phyloP scores from a whole-genome alignment of 2,797 vertebrate genomes.

The Scolopax bukidnonensis region DNA sequence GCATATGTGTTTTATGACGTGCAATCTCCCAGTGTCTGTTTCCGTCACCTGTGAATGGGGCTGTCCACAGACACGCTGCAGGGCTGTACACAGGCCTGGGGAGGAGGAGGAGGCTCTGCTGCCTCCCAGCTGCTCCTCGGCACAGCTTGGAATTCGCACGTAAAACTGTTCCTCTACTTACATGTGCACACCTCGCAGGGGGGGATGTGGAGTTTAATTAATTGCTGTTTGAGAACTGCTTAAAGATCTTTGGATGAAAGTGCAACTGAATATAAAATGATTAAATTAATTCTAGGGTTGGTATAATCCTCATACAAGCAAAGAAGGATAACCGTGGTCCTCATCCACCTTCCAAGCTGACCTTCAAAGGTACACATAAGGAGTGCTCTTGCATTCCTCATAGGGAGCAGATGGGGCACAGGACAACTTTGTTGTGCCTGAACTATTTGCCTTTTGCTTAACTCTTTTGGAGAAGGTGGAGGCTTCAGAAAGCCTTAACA shows the following conservation, averaged over 20 bases:
- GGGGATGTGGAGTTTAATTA: background rate
- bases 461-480: background rate
- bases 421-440: background rate
- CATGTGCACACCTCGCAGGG: background rate
- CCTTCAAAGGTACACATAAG: background rate
- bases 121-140: background rate
- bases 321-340: background rate
- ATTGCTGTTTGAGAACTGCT: background rate
- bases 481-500: background rate
- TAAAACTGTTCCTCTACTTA: background rate
- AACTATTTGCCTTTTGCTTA: background rate
- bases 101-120: background rate
- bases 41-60: background rate
- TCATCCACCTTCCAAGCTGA: background rate
- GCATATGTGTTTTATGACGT: background rate
- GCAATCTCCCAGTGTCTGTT: background rate
- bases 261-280: background rate
- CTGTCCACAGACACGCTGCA: background rate
- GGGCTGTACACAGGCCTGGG: background rate
- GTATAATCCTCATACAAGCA: background rate
- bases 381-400: accelerated
- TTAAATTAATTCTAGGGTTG: background rate
- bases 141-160: background rate
- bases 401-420: background rate
- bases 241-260: background rate